phyloP scores from a whole-genome alignment of 2,113 vertebrate species.

The Bubo scandiacus region DNA sequence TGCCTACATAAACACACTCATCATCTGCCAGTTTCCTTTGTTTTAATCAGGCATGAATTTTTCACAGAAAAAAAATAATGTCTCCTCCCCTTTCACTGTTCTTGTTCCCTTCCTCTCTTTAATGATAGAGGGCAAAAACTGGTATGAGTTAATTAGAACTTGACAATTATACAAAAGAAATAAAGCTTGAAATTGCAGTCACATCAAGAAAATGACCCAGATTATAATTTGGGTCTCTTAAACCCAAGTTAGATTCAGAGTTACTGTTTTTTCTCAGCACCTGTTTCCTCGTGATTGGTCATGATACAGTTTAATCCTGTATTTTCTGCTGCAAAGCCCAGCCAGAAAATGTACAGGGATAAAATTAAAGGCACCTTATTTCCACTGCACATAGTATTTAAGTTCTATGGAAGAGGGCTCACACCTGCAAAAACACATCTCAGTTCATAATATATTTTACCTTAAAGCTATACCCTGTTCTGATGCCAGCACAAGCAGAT shows the following conservation, averaged over 20 bases:
- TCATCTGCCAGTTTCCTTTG: background rate
- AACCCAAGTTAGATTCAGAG: background rate
- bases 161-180: background rate
- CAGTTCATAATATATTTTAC: background rate
- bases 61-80: background rate
- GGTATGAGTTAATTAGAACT: background rate
- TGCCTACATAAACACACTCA: background rate
- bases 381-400: background rate
- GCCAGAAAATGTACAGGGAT: background rate
- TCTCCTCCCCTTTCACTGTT: background rate
- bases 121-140: background rate
- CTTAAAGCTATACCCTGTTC: background rate
- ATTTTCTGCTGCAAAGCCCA: background rate
- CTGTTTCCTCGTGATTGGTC: background rate
- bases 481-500: background rate
- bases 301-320: background rate
- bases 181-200: background rate
- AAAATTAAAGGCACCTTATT: background rate
- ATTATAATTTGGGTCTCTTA: background rate
- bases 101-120: background rate
- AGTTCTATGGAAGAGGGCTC: background rate
- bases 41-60: constrained; percentile 1
- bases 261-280: background rate
- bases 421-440: background rate
- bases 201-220: background rate